Evolutionary conservation across 2,113 vertebrate species (phyloP).

Genomic region (Chaetops frenatus): DNA sequence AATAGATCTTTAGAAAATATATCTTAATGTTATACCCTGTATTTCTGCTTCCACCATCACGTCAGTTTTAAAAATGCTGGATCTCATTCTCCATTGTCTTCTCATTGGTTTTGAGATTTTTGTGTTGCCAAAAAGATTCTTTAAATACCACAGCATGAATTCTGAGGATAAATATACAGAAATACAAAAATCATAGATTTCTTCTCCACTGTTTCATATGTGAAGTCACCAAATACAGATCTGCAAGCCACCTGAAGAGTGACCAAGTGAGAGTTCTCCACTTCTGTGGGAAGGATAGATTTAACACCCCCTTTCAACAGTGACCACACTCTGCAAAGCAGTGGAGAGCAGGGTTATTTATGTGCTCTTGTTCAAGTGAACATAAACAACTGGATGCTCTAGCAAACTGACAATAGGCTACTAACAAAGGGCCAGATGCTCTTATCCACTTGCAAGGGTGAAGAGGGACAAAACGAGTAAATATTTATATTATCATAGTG

Average conservation of each 20-base stretch:
- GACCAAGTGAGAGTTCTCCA: background rate
- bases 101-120: background rate
- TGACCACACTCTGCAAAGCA: background rate
- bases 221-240: background rate
- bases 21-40: background rate
- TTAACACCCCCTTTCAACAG: background rate
- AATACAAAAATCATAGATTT: background rate
- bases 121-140: background rate
- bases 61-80: background rate
- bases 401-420: background rate
- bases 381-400: background rate
- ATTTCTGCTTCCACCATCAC: background rate
- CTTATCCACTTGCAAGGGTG: conserved; percentile 5
- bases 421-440: conserved; percentile 36
- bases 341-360: background rate
- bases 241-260: background rate
- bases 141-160: background rate
- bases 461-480: conserved; percentile 33
- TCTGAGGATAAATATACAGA: background rate
- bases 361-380: background rate
- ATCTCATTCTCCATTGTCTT: background rate
- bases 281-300: background rate
- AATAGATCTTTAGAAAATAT: background rate
- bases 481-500: conserved; percentile 21
- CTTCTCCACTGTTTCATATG: background rate